A percentile compares a stretch with the other conserved stretches of the same genome.
Conservation (phyloP, 2,888 invertebrate genomes). For the Drosophila infuscata region DNA sequence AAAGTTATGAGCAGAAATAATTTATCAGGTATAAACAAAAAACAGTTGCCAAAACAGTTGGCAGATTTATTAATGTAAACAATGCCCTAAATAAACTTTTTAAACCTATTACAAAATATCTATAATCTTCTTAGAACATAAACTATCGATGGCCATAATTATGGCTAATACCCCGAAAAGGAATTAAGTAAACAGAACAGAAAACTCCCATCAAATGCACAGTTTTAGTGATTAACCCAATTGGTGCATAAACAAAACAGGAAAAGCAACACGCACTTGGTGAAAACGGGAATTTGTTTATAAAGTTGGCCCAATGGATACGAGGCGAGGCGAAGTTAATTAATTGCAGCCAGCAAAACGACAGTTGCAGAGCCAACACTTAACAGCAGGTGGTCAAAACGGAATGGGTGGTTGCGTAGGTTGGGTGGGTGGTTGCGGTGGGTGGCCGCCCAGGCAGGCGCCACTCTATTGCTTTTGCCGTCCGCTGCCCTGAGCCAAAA, state of each 20-base stretch:
- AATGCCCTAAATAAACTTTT: not conserved
- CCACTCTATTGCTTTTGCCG: constrained; percentile 42
- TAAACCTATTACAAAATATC: not conserved
- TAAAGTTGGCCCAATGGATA: constrained; percentile 52
- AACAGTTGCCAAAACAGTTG: not conserved
- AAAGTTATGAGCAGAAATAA: constrained; percentile 4
- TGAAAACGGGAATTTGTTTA: constrained; percentile 55
- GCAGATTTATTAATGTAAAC: constrained; percentile 1
- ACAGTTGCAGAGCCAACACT: constrained; percentile 49
- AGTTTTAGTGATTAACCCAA: constrained; percentile 60
- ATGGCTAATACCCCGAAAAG: constrained; percentile 18
- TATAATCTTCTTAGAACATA: constrained; percentile 9
- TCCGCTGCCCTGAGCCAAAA: constrained; percentile 45
- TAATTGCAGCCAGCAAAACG: constrained; percentile 68
- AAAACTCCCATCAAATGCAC: constrained; percentile 20
- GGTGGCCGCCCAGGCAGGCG: constrained; percentile 53
- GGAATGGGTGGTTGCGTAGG: constrained; percentile 6
- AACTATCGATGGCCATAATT: constrained; percentile 24
- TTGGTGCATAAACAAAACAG: constrained; percentile 67
- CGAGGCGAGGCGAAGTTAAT: constrained; percentile 54
- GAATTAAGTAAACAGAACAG: constrained; percentile 30
- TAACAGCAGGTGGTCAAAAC: constrained; percentile 65
- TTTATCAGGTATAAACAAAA: not conserved
- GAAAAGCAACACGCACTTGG: constrained; percentile 24
- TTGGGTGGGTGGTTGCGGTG: not conserved